Evolutionary conservation across 2,797 vertebrate species (phyloP).

Genomic region (Cyclopterus lumpus): DNA sequence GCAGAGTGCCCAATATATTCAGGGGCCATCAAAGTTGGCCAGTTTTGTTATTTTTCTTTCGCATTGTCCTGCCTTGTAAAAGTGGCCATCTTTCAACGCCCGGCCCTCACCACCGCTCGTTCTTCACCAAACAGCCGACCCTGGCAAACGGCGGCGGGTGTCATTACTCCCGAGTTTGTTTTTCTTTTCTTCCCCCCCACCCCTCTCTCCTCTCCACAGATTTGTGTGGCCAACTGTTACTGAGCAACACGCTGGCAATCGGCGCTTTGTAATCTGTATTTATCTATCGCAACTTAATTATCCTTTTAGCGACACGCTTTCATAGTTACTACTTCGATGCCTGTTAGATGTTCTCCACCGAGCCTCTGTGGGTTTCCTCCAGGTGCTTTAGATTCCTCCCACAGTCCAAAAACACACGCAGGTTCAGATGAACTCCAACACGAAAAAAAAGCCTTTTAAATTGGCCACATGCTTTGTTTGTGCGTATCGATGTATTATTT

Average conservation of each 20-base stretch:
- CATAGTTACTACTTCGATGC: background rate
- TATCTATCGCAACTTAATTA: background rate
- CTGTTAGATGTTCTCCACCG: too few species aligned
- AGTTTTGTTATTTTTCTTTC: slow-evolving; percentile 99
- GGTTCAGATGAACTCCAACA: background rate
- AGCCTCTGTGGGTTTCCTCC: background rate
- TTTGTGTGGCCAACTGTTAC: slow-evolving; percentile 84
- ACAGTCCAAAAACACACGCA: background rate
- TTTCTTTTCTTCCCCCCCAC: slow-evolving; percentile 52
- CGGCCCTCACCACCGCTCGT: slow-evolving; percentile 87
- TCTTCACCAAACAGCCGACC: slow-evolving; percentile 72
- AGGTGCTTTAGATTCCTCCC: background rate
- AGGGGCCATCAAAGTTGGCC: slow-evolving; percentile 94
- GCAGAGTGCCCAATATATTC: slow-evolving; percentile 84
- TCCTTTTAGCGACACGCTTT: background rate
- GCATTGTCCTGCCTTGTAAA: slow-evolving; percentile 98
- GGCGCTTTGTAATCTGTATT: background rate
- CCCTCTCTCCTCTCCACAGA: slow-evolving; percentile 67
- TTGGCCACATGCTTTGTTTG: background rate
- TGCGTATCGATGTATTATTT: background rate
- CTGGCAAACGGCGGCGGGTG: slow-evolving; percentile 69
- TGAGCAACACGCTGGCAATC: slow-evolving; percentile 45
- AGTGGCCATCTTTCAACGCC: slow-evolving; percentile 94
- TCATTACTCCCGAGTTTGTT: slow-evolving; percentile 75
- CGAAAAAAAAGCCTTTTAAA: background rate